Base-by-base conservation (phyloP, 2,797 vertebrate genomes). In the Setipinna tenuifilis region DNA sequence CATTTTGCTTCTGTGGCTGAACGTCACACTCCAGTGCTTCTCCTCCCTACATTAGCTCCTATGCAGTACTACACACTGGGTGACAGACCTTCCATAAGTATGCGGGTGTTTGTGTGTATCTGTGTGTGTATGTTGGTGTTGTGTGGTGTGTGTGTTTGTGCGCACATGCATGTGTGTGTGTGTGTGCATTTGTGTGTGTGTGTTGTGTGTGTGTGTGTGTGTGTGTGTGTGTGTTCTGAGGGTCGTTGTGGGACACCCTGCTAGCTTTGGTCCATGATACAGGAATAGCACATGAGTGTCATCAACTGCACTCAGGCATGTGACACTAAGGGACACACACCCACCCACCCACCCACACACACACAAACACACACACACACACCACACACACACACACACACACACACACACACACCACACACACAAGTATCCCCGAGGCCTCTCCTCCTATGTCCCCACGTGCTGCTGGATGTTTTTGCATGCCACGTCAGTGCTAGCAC, bases 261-360 rank as follows among this genome's bases (percentile, higher is more conserved):
- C 46, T 85, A 71, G 81, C 68, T 54, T 5, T 85, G 25, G 12
- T 35, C 65, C 65, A 35, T 71, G 65, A 35, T 10, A 71, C 65
- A 71, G 28, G 25, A 71, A 71, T 71, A 71, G 65, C 65, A 71
- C 65, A 31, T 54, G 50, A 82, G 81, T 75, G 17, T 62, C 82
- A 83, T 86, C 85, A 83, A 16, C 85, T 65, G 44, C 85, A 86
- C 62, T 17, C 35, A 44, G 19, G 83, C 82, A 44, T 84, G 62
- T 57, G 46, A 58, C 16, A 48, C 48, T 54, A 14, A 54, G 50
- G 50, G 10, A 48, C 19, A 71, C 16, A 21, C 23, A 31, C 23
- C 78, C 7, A 68, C 41, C 0, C 35, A 35, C 81, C 25, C 48
- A 17, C 23, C 25, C 61, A 65, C n/a, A 54, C 21, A 68, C 41